Conservation (phyloP, 2,797 vertebrate species). For the Lepus townsendii region DNA sequence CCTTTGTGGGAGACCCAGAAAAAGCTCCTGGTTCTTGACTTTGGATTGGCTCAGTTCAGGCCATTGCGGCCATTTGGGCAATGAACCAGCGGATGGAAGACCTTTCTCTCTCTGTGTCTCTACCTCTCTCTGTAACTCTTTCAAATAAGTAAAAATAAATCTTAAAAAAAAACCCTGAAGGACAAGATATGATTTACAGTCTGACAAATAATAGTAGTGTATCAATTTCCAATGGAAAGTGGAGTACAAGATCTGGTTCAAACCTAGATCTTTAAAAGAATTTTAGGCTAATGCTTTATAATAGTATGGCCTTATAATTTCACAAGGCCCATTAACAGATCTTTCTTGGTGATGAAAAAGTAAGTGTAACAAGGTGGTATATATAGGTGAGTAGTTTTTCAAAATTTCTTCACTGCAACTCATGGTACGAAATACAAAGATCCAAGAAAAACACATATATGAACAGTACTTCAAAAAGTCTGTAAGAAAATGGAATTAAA, state of each 20-base stretch:
- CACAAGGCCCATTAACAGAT: neutral
- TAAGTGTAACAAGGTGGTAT: neutral
- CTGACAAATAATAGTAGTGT: neutral
- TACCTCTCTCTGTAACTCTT: too few relatives aligned
- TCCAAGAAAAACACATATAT: neutral
- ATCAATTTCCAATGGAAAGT: conserved; percentile 1
- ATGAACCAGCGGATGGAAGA: too few relatives aligned
- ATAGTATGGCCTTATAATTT: neutral
- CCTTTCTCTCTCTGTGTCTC: too few relatives aligned
- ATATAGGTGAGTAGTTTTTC: neutral
- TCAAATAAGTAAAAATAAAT: too few relatives aligned
- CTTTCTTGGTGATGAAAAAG: neutral
- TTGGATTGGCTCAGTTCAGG: too few relatives aligned
- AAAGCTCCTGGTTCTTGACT: too few relatives aligned
- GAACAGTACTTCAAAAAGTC: neutral
- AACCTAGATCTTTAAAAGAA: conserved; percentile 18
- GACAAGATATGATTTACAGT: neutral
- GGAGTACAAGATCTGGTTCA: neutral
- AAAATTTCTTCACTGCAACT: conserved; percentile 37
- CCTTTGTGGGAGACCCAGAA: too few relatives aligned
- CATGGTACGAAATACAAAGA: conserved; percentile 19
- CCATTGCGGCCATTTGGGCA: too few relatives aligned
- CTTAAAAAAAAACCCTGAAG: too few relatives aligned
- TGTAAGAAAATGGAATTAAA: too few relatives aligned
- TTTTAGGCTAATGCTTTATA: neutral